Base-by-base conservation (phyloP, 1,140 invertebrate genomes). In the Piezodorus guildinii region DNA sequence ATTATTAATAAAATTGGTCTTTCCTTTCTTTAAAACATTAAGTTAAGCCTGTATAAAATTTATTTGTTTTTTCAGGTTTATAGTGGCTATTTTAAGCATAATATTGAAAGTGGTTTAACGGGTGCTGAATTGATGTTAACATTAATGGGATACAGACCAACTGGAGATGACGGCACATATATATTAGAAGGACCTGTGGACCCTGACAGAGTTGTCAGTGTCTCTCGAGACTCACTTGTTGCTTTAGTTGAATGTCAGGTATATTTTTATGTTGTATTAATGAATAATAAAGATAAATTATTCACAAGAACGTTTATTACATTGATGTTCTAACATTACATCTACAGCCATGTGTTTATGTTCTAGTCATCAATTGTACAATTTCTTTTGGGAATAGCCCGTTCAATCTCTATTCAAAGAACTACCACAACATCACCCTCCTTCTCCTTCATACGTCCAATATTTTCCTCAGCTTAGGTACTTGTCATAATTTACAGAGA, bases 171-270 rank as follows among this genome's bases (percentile, higher is more conserved):
- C 34, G 78, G 78, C n/a, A 75, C 75, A 15, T 74, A 80, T 58
- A 71, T 80, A 0, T 75, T 90, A 3, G 83, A 87, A 59, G 84
- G 80, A 4, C 86, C 88, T 4, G 81, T 89, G 44, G 89, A 90
- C 73, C 87, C 86, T 1, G 88, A 91, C 72, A 82, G 81, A 73
- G 85, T 91, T 1, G 82, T 84, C 2, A 82, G 81, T 62, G 83
- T 93, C 0, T 88, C 88, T 8, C 77, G 87, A 52, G 90, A 94
- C 75, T 88, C 88, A 4, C 80, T 92, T 65, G 82, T 91, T n/a
- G 91, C 91, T 21, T 88, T 88, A 74, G 88, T 89, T 45, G 91
- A 94, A 76, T 92, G 89, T 72, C 85, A 91, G 80, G 86, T 88
- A 56, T 21, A 10, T 39, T 39, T 39, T 30, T 39, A 10, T 39